These are phyloP conservation scores for Mastigias papua DNA, from an alignment of 30 jellyfish, hydroid and myxozoan species.

Conservation along the genomic window DNA sequence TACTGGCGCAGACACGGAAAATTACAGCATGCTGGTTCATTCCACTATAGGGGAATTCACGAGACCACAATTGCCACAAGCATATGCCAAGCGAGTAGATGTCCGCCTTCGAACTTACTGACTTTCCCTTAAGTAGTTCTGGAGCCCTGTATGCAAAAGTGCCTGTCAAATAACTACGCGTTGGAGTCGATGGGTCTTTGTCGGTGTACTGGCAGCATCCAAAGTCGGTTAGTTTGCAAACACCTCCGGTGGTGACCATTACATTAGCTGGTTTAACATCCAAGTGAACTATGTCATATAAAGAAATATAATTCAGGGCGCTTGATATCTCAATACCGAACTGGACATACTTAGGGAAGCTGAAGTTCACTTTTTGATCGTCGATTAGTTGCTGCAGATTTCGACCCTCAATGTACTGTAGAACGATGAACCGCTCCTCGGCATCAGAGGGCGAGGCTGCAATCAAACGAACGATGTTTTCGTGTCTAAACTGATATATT, in stretches of 20 bases:
- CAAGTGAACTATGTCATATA: constrained; percentile 69
- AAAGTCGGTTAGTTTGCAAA: constrained; percentile 88
- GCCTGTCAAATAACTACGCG: constrained; percentile 79
- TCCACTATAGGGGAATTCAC: constrained; percentile 87
- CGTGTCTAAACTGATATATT: constrained; percentile 67
- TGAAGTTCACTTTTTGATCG: constrained; percentile 46
- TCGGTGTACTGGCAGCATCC: constrained; percentile 86
- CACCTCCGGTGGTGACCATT: constrained; percentile 71
- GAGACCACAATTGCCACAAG: constrained; percentile 95
- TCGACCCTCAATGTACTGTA: constrained; percentile 86
- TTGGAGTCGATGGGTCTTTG: constrained; percentile 65
- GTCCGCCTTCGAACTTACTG: constrained; percentile 84
- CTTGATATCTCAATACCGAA: constrained; percentile 75
- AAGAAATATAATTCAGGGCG: constrained; percentile 81
- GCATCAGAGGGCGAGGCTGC: constrained; percentile 67
- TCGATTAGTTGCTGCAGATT: constrained; percentile 78
- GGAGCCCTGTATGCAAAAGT: constrained; percentile 97
- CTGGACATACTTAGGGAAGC: constrained; percentile 18
- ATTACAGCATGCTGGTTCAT: constrained; percentile 93
- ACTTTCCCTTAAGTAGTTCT: constrained; percentile 78
- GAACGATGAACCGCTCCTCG: constrained; percentile 58
- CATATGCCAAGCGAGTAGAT: constrained; percentile 84
- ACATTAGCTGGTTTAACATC: constrained; percentile 93
- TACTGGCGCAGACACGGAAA: constrained; percentile 76
- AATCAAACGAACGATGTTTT: constrained; percentile 69